A percentile compares a stretch with the other conserved stretches of the same genome.
phyloP scores from a whole-genome alignment of 2,113 vertebrate species.

The Gallinago jamesoni region DNA sequence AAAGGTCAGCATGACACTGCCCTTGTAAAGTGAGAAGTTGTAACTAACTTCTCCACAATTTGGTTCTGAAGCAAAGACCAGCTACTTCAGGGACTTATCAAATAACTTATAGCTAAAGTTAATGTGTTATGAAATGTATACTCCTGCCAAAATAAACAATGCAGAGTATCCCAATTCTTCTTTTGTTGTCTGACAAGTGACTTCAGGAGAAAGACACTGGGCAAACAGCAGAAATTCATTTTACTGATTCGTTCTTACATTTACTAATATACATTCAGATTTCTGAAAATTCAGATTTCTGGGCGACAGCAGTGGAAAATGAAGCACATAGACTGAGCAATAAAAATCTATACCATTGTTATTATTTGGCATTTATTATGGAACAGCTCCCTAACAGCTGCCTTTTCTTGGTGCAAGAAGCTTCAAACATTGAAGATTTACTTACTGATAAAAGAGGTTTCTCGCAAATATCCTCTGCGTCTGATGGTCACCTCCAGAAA shows the following conservation, averaged over 20 bases:
- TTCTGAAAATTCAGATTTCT: not conserved
- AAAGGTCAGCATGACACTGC: not conserved
- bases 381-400: not conserved
- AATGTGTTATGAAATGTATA: not conserved
- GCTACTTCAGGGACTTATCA: not conserved
- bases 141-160: not conserved
- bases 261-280: not conserved
- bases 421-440: not conserved
- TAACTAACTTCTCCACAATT: not conserved
- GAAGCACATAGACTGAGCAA: not conserved
- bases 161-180: not conserved
- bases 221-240: not conserved
- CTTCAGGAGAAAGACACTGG: not conserved
- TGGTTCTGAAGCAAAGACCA: not conserved
- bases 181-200: not conserved
- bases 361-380: not conserved
- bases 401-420: not conserved
- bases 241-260: not conserved
- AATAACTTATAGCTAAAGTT: not conserved
- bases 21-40: not conserved
- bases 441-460: conserved; percentile 88
- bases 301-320: not conserved
- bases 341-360: not conserved
- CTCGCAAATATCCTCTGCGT: conserved; percentile 80
- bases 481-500: conserved; percentile 83